Base-by-base conservation (phyloP, 1,140 invertebrate genomes). In the Nasonia vitripennis region DNA sequence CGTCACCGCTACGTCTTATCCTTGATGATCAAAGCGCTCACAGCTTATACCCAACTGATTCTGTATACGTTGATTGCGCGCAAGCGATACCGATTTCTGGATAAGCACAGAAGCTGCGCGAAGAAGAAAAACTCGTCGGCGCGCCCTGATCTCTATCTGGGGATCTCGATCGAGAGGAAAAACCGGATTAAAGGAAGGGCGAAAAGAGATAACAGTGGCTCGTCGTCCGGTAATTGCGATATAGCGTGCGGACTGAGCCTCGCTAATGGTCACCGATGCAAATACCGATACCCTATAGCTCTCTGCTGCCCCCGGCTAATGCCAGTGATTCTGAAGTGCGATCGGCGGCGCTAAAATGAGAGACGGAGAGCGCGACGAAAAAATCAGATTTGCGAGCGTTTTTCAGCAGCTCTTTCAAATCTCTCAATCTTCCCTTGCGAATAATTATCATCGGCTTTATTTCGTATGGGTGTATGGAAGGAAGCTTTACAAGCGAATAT, bases 251-350 rank as follows among this genome's bases (percentile, higher is more conserved):
- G 81, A 83, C 31, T 68, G 68, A n/a, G 85, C 86, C 86, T 89
- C 88, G 89, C 90, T 92, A 92, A 92, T 92, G 89, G 89, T 88
- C 78, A 88, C 88, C 88, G 90, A 92, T 91, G 91, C 90, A 92
- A 92, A 92, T 92, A 91, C 89, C 89, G 90, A 92, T 92, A 92
- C 87, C 81, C 48, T 68, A 85, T 68, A 85, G 55, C 55, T 20
- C 20, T 62, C 17, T n/a, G 2, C 55, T 62, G 55, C 17, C 17
- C 55, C 4, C 55, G 20, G 87, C 86, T 90, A 90, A 91, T 91
- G 88, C 85, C 87, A 86, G 89, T 88, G 89, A 92, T 91, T 90
- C 89, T 81, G 83, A 84, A 41, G 78, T 79, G 73, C 87, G 85
- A 89, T 89, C 87, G 86, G 84, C 81, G 27, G 68, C 37, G 79